Conservation (phyloP, 2,888 invertebrate genomes). For the Hypena proboscidalis region DNA sequence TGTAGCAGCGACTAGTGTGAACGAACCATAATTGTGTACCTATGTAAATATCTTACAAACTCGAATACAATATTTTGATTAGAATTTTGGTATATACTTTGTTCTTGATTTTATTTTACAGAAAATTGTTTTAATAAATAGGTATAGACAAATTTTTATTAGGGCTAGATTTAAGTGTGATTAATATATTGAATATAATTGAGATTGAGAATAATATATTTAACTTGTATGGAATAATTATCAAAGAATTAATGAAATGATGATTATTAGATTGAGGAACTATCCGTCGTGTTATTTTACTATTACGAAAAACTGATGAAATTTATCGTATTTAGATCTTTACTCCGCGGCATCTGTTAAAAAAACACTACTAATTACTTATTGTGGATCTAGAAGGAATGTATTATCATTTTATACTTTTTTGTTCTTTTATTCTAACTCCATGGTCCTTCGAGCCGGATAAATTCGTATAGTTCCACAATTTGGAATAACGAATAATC, state of each 20-base stretch:
- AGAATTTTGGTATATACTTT: constrained; percentile 43
- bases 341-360: neutral
- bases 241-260: constrained; percentile 9
- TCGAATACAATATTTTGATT: constrained; percentile 34
- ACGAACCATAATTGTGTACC: constrained; percentile 15
- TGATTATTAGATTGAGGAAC: constrained; percentile 27
- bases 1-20: constrained; percentile 21
- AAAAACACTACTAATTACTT: too few species aligned
- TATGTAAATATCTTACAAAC: constrained; percentile 27
- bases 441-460: too few species aligned
- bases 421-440: too few species aligned
- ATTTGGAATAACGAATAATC: too few species aligned
- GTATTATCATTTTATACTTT: too few species aligned
- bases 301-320: constrained; percentile 11
- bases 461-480: too few species aligned
- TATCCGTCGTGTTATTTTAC: constrained; percentile 14
- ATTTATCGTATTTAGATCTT: constrained; percentile 9
- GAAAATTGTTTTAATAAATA: constrained; percentile 21
- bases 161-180: constrained; percentile 40
- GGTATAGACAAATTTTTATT: constrained; percentile 36
- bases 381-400: too few species aligned
- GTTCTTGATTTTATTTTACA: constrained; percentile 19
- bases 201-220: constrained; percentile 17
- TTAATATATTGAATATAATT: constrained; percentile 26
- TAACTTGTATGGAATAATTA: constrained; percentile 9